phyloP scores from a whole-genome alignment of 2,797 vertebrate species.

The Nothura maculosa region DNA sequence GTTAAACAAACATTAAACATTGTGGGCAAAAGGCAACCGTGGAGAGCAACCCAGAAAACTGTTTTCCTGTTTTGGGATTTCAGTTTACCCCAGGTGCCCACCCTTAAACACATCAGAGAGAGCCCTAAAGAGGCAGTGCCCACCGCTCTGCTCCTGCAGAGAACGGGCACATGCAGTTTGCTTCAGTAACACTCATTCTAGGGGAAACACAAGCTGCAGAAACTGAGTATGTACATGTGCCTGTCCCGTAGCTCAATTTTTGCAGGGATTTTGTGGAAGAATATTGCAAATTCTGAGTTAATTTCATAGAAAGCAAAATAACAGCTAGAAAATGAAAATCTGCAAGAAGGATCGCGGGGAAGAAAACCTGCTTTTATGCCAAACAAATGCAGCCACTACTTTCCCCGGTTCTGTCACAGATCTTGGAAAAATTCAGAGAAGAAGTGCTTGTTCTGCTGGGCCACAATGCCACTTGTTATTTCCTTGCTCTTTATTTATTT shows the following conservation, averaged over 20 bases:
- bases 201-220: background rate
- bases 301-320: background rate
- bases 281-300: background rate
- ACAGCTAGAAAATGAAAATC: background rate
- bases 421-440: background rate
- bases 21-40: background rate
- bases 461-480: background rate
- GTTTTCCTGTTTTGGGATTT: slow-evolving; percentile 15
- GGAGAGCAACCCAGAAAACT: background rate
- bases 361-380: background rate
- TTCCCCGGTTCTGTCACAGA: background rate
- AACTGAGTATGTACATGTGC: background rate
- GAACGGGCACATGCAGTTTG: background rate
- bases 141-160: background rate
- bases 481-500: background rate
- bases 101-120: background rate
- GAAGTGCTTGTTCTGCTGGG: background rate
- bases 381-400: background rate
- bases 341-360: background rate
- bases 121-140: background rate
- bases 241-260: background rate
- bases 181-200: background rate
- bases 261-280: background rate
- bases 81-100: background rate
- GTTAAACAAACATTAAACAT: background rate